These are phyloP conservation scores for Hirundichthys speculiger DNA, from an alignment of 2,113 vertebrate species.

Conservation along the genomic window DNA sequence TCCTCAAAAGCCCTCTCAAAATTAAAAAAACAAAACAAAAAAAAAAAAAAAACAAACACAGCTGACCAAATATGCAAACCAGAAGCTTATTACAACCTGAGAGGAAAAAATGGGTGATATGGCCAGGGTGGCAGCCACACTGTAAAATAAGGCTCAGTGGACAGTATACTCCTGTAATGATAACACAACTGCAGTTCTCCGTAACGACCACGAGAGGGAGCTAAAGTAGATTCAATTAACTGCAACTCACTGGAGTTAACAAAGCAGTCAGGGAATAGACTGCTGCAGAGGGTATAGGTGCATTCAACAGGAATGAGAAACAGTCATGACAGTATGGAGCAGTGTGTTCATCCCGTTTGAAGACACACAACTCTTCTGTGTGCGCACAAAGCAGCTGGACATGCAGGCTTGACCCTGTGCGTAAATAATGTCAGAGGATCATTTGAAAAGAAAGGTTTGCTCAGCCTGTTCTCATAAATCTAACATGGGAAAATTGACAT, in stretches of 20 bases:
- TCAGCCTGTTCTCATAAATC: neutral
- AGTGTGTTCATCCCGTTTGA: neutral
- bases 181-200: neutral
- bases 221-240: constrained; percentile 13
- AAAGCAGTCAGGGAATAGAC: neutral
- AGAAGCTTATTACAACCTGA: constrained; percentile 3
- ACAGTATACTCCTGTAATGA: rapidly evolving
- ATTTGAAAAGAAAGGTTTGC: neutral
- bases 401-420: neutral
- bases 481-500: no score
- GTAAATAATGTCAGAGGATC: neutral
- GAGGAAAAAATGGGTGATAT: constrained; percentile 21
- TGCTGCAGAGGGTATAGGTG: neutral
- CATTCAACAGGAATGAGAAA: neutral
- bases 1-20: neutral
- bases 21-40: no score
- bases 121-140: neutral
- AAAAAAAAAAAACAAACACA: neutral
- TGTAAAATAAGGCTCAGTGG: neutral
- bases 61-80: constrained; percentile 20
- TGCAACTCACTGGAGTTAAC: neutral
- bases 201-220: constrained; percentile 53
- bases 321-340: neutral
- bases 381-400: constrained; percentile 12
- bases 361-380: constrained; percentile 7